These are phyloP conservation scores for Leucoma salicis DNA, from an alignment of 2,888 invertebrate species.

Conservation along the genomic window DNA sequence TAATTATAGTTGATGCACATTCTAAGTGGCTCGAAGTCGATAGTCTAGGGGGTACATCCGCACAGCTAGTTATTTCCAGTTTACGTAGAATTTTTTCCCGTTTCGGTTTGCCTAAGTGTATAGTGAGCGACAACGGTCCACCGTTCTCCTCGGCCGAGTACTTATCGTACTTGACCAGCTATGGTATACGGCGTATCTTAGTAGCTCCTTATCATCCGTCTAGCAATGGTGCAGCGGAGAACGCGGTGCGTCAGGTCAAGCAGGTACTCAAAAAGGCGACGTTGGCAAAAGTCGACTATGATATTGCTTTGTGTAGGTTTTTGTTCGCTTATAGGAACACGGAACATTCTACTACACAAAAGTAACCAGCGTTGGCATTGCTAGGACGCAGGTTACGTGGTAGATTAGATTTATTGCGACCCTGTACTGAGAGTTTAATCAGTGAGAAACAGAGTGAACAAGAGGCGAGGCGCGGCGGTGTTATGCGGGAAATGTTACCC, in stretches of 20 bases:
- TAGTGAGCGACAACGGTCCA: not conserved
- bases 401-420: not conserved
- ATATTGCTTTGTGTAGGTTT: constrained; percentile 1
- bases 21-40: constrained; percentile 1
- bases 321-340: constrained; percentile 5
- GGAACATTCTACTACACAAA: constrained; percentile 3
- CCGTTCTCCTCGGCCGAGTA: constrained; percentile 28
- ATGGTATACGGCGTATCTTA: constrained; percentile 13
- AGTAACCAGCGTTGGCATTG: constrained; percentile 3
- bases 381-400: constrained; percentile 5
- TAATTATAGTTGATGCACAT: not conserved
- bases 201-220: constrained; percentile 23
- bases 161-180: constrained; percentile 15
- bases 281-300: not conserved
- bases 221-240: constrained; percentile 26
- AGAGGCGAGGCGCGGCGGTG: no score
- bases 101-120: constrained; percentile 26
- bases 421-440: no score
- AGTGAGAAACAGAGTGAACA: no score
- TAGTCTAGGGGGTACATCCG: not conserved
- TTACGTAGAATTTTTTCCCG: no score
- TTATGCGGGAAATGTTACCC: no score
- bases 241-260: constrained; percentile 18
- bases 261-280: constrained; percentile 16
- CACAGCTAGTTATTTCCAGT: not conserved